Evolutionary conservation across 2,113 vertebrate species (phyloP).

Genomic region (Fulmarus glacialis): DNA sequence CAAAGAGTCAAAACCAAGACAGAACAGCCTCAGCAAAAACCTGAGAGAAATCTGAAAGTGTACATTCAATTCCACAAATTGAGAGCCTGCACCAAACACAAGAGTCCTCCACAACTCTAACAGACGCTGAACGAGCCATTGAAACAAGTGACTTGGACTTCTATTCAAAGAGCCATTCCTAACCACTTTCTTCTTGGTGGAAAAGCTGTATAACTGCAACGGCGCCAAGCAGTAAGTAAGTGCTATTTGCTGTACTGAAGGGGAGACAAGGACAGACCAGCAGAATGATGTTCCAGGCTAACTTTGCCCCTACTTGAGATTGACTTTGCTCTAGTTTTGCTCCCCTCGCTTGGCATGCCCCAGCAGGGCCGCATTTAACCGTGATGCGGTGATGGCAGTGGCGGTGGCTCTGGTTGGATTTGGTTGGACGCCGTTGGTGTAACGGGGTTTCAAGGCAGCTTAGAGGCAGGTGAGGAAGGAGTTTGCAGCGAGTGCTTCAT

Average conservation of each 20-base stretch:
- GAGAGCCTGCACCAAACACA: neutral
- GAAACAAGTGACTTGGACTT: neutral
- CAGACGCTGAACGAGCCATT: neutral
- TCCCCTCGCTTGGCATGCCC: neutral
- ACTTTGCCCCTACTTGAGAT: neutral
- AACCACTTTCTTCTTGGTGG: neutral
- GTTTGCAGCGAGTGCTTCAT: neutral
- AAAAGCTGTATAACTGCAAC: neutral
- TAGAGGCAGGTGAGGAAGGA: neutral
- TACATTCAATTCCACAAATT: neutral
- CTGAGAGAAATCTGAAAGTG: neutral
- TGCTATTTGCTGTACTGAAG: neutral
- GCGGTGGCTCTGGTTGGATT: neutral
- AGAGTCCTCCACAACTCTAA: neutral
- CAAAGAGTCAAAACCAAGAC: neutral
- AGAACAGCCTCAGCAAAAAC: neutral
- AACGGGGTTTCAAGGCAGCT: neutral
- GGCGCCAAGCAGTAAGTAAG: neutral
- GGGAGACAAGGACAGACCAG: neutral
- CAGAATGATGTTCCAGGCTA: neutral
- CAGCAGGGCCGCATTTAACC: neutral
- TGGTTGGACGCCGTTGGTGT: neutral
- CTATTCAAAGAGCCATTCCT: neutral
- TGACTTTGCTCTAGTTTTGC: neutral
- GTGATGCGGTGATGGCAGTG: accelerated